Percentiles rank a stretch among this genome's conserved stretches.
These are phyloP conservation scores for Synaphobranchus kaupii DNA, from an alignment of 2,797 vertebrate species.

Conservation along the genomic window DNA sequence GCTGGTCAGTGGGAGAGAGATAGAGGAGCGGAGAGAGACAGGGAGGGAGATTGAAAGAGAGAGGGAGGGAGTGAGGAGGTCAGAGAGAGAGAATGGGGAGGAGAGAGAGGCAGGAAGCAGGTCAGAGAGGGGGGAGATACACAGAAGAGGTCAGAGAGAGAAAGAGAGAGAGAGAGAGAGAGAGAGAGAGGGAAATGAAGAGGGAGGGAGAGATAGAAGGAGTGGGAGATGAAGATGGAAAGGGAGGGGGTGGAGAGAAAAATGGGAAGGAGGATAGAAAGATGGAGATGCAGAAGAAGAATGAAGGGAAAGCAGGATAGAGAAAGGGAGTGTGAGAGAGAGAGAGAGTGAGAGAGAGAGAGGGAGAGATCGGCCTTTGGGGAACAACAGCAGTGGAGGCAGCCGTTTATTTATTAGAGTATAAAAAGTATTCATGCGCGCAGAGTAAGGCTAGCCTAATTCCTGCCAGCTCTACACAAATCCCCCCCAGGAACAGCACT, in stretches of 20 bases:
- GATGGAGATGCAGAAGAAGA: neutral
- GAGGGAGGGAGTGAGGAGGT: neutral
- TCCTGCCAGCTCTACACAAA: constrained; percentile 60
- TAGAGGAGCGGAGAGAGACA: neutral
- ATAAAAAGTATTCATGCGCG: constrained; percentile 62
- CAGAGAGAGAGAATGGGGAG: neutral
- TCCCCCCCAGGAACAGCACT: constrained; percentile 46
- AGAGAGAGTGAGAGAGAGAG: constrained; percentile 7
- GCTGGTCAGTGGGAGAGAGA: constrained; percentile 24
- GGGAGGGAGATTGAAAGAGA: constrained; percentile 7
- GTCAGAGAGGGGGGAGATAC: neutral
- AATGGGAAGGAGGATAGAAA: constrained; percentile 13
- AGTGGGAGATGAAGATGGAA: neutral
- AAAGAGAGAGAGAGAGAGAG: constrained; percentile 8
- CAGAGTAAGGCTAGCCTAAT: constrained; percentile 59
- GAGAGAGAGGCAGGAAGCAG: constrained; percentile 20
- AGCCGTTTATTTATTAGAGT: constrained; percentile 59
- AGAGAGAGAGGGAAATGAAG: neutral
- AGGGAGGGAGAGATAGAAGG: neutral
- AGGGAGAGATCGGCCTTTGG: constrained; percentile 7
- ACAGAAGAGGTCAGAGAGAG: neutral
- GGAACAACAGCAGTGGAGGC: constrained; percentile 25
- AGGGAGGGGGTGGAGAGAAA: neutral
- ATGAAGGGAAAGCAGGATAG: constrained; percentile 21
- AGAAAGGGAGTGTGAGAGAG: constrained; percentile 8